Base-by-base conservation (phyloP, 2,888 invertebrate species). In the Campoplex capitator region DNA sequence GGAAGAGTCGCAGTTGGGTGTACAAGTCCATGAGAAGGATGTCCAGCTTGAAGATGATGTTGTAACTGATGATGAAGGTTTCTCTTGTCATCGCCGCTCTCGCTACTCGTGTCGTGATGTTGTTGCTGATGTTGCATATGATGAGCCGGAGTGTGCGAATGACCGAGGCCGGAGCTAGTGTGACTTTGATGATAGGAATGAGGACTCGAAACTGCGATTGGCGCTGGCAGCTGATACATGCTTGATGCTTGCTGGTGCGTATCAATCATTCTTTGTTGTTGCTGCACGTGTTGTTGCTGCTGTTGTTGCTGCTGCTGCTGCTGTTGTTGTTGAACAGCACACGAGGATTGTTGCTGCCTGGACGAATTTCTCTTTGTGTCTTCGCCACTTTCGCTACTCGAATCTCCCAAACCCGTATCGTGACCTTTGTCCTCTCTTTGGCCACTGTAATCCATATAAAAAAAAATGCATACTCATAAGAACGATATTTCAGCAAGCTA, bases 361-460 rank as follows among this genome's bases (percentile, higher is more conserved):
- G 91, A 90, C 4, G 91, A 91, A 38, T 92, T 92, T 56, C 93
- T 91, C 84, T 93, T 94, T 23, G 91, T 91, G 65, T 94, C 94
- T 85, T 94, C 94, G 23, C 94, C 94, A 85, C 94, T 94, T 75
- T 94, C 94, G 90, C 94, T 93, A 86, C 94, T 94, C 62, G 94
- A 92, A 65, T 94, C 94, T 0, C 92, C 93, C 9, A 93, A 81
- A 18, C 92, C 93, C 2, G 92, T 91, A 38, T 91, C 92, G 84
- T 93, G 93, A 68, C 91, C 90, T 85, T 94, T 94, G 75, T 94
- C 94, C 83, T 94, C 93, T 71, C 94, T 92, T 65, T 94, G 94
- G 16, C 93, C 93, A 77, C 94, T 94, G 91, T 0, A 91, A 92
- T 78, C 74, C 84, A 75, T 83, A 23, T 38, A 1, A 9, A 67